Evolutionary conservation across 2,113 vertebrate genomes (phyloP), one percentile per base, ranked within the genome.

Genomic region (Paraplagusia blochii): DNA sequence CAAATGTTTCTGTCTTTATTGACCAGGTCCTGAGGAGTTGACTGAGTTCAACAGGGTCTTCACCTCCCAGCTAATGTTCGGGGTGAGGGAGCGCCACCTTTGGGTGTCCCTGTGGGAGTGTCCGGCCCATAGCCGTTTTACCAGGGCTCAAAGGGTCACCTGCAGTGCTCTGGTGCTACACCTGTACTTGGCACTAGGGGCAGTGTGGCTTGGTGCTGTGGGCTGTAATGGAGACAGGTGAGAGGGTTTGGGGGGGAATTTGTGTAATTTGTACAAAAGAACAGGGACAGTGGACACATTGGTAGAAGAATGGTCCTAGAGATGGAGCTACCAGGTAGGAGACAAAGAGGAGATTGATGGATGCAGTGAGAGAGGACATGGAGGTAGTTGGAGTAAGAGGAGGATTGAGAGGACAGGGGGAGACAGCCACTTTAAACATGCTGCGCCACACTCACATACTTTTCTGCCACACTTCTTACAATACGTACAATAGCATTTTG

Each of bases 101-200:
- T 92, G 92, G 92, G 49, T 90, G 34, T 93, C 92, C 0, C 74
- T 93, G 11, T 92, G 90, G 91, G 85, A 88, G 12, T 82, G 86
- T 1, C 90, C 87, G 1, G 47, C 82, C 11, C 87, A 86, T 61
- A 92, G 90, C 61, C 57, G 50, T 3, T 93, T 92, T 63, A 91
- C 84, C n/a, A 74, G 92, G 40, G 80, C 75, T n/a, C 92, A 93
- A 73, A 88, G 92, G 65, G 87, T 92, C 0, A 89, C 87, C 11
- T 91, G 90, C 60, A 79, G 88, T 0, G 73, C 89, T 50, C 77
- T 93, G 1, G 56, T 67, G 18, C 76, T 92, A 42, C 83, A 89
- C 80, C 80, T 93, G 16, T 93, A 91, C 79, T 78, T 92, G 66
- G 84, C 89, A 7, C 60, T 78, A 39, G 85, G 81, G 4, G 83